Evolutionary conservation across 2,888 invertebrate genomes (phyloP), one percentile per base, ranked within the genome.

Genomic region (Cheilosia soror): DNA sequence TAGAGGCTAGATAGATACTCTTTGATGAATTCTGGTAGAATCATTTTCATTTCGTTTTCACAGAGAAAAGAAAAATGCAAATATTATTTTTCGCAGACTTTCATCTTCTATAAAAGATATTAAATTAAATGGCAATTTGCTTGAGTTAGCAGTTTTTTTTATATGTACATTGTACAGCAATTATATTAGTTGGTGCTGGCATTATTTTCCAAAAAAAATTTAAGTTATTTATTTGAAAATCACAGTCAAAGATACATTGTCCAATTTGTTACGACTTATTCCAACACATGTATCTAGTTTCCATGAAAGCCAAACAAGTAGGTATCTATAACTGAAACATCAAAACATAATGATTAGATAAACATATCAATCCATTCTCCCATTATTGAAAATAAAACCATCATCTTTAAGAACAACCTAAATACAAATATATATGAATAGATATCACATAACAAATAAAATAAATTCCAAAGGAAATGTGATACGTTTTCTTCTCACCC

Each of bases 81-180:
- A 81, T 75, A 69, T 75, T 81, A 69, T 75, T 69, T 63, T 75
- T 49, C 31, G 44, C 63, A 37, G 73, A 49, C 73, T 68, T 73
- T 66, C 47, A 73, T 62, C 62, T 68, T 62, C 15, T n/a, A 51
- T 47, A 55, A 55, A 13, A 3, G 63, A 37, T 62, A 57, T 71
- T 40, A 63, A 20, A 42, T 47, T 58, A 20, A 33, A 33, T 33
- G 55, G 33, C n/a, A 20, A 57, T 57, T 20, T 37, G 9, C 33
- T 9, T 7, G 33, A 33, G 33, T 33, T 6, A 33, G 9, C 9
- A 4, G n/a, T n/a, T n/a, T n/a, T n/a, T n/a, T n/a, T n/a, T n/a
- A n/a, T n/a, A n/a, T n/a, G n/a, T n/a, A n/a, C n/a, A n/a, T n/a
- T n/a, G n/a, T n/a, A n/a, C n/a, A n/a, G n/a, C n/a, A n/a, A n/a